phyloP scores from a whole-genome alignment of 2,113 vertebrate genomes.

The Syngnathus scovelli region DNA sequence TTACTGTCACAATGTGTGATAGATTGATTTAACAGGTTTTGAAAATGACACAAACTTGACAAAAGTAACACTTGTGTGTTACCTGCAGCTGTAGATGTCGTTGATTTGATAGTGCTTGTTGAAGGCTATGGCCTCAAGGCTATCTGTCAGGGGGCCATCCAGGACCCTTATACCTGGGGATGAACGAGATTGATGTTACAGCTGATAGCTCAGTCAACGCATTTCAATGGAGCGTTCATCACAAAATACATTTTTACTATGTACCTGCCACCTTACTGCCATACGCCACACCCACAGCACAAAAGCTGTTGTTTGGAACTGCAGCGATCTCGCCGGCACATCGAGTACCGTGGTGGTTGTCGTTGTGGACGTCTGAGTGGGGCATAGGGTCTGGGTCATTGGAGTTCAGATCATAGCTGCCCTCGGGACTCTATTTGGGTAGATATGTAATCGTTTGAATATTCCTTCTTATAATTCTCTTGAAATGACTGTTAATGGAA shows the following conservation, averaged over 20 bases:
- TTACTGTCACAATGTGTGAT: background rate
- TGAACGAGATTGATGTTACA: background rate
- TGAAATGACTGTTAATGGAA: background rate
- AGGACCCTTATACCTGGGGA: conserved; percentile 89
- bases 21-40: background rate
- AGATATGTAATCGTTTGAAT: no score
- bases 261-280: conserved; percentile 91
- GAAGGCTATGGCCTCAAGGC: conserved; percentile 95
- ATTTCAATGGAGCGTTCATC: background rate
- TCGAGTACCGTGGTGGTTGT: conserved; percentile 93
- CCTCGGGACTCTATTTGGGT: conserved; percentile 82
- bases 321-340: conserved; percentile 95
- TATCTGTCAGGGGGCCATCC: conserved; percentile 94
- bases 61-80: conserved; percentile 2
- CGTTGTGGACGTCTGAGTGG: conserved; percentile 80
- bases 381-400: conserved; percentile 97
- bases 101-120: conserved; percentile 99
- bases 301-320: conserved; percentile 92
- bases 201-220: background rate
- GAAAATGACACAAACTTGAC: background rate
- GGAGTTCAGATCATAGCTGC: conserved; percentile 95
- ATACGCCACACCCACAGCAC: conserved; percentile 89
- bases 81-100: conserved; percentile 99
- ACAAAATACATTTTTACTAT: background rate
- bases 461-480: no score